phyloP scores from a whole-genome alignment of 2,888 invertebrate genomes.

The Drosophila greeni region DNA sequence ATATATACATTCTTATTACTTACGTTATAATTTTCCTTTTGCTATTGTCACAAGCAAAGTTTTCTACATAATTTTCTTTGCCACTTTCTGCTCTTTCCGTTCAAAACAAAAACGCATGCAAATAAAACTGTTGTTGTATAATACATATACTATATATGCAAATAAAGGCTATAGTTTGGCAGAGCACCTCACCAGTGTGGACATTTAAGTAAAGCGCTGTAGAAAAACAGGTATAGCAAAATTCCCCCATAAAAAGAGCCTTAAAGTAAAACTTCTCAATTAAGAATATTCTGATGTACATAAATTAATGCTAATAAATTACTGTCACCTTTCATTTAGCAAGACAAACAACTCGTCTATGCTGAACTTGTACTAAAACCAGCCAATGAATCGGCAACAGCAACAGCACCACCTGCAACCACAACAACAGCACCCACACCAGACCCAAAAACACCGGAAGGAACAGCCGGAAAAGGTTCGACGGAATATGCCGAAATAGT shows the following conservation, averaged over 20 bases:
- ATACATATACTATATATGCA: constrained; percentile 33
- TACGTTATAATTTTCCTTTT: constrained; percentile 27
- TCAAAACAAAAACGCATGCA: constrained; percentile 35
- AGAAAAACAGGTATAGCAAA: constrained; percentile 55
- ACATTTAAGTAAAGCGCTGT: constrained; percentile 74
- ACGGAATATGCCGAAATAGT: constrained; percentile 91
- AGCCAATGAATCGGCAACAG: constrained; percentile 76
- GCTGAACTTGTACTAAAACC: constrained; percentile 84
- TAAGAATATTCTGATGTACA: background rate
- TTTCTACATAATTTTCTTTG: constrained; percentile 51
- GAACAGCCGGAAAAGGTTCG: constrained; percentile 80
- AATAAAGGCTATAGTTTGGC: constrained; percentile 74
- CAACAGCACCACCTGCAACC: constrained; percentile 65
- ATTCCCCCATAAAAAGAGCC: constrained; percentile 36
- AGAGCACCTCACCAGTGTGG: constrained; percentile 75
- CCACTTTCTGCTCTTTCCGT: constrained; percentile 52
- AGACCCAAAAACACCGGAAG: constrained; percentile 20
- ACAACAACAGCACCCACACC: constrained; percentile 69
- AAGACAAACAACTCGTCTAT: constrained; percentile 85
- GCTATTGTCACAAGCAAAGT: constrained; percentile 24
- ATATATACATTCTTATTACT: constrained; percentile 1
- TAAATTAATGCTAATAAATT: constrained; percentile 1
- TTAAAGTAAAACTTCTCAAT: constrained; percentile 6
- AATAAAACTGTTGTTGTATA: constrained; percentile 41
- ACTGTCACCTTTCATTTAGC: constrained; percentile 65